Percentiles rank a stretch among this genome's conserved stretches.
These are phyloP conservation scores for Epinephelus coioides DNA, from an alignment of 2,797 vertebrate genomes.

Conservation along the genomic window DNA sequence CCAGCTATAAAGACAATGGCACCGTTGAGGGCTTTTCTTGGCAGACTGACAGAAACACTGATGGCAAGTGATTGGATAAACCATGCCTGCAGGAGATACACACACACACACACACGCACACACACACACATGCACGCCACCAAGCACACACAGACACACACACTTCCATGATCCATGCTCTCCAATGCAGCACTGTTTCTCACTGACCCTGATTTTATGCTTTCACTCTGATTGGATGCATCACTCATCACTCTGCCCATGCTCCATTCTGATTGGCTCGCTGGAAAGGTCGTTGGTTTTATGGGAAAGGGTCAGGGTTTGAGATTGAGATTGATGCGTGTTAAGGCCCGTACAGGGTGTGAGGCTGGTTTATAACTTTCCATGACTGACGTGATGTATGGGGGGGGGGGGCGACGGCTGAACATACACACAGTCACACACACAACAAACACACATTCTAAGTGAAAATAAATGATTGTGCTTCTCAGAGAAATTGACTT, in stretches of 20 bases:
- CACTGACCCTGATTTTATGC: constrained; percentile 61
- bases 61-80: constrained; percentile 81
- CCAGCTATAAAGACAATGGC: constrained; percentile 67
- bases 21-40: constrained; percentile 68
- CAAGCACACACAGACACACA: constrained; percentile 31
- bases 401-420: constrained; percentile 15
- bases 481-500: constrained; percentile 45
- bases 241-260: constrained; percentile 17
- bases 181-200: constrained; percentile 34
- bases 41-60: constrained; percentile 79
- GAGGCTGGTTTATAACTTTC: constrained; percentile 38
- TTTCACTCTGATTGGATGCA: constrained; percentile 40
- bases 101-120: constrained; percentile 28
- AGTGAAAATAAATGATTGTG: constrained; percentile 46
- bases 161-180: constrained; percentile 49
- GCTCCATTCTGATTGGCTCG: constrained; percentile 44
- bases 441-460: background rate
- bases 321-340: constrained; percentile 46
- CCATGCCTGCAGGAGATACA: constrained; percentile 70
- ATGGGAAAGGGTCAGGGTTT: constrained; percentile 25
- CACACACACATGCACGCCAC: constrained; percentile 28
- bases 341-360: constrained; percentile 3
- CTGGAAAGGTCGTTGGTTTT: constrained; percentile 22
- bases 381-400: constrained; percentile 38
- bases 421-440: constrained; percentile 4